Evolutionary conservation across 1,140 invertebrate genomes (phyloP).

Genomic region (Adelges cooleyi): DNA sequence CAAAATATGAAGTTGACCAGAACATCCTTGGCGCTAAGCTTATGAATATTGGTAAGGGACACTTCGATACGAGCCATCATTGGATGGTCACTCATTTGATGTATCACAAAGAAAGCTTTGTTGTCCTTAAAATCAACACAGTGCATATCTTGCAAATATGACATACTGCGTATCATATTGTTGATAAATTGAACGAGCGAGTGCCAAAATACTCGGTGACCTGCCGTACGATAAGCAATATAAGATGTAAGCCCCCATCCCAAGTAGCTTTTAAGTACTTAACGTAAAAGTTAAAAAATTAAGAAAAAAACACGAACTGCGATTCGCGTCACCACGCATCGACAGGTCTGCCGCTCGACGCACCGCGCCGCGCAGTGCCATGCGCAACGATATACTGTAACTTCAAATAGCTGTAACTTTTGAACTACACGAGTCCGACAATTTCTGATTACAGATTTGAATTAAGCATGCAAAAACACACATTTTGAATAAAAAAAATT

Average conservation of each 20-base stretch:
- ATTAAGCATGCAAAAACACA: no score
- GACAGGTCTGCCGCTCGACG: no score
- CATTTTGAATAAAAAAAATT: no score
- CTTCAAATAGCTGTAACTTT: not conserved
- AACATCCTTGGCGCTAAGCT: not conserved
- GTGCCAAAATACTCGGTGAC: no score
- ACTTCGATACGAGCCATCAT: slow-evolving; percentile 14
- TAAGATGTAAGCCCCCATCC: no score
- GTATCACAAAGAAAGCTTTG: slow-evolving; percentile 6
- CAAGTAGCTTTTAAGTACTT: no score
- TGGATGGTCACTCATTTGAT: not conserved
- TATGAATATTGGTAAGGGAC: slow-evolving; percentile 7
- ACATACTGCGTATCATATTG: not conserved
- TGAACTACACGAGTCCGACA: not conserved
- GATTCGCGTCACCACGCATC: no score
- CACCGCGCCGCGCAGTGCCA: no score
- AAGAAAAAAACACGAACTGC: not conserved
- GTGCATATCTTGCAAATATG: not conserved
- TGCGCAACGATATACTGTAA: slow-evolving; percentile 8
- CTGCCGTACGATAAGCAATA: no score
- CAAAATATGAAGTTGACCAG: not conserved
- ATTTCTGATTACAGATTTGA: not conserved
- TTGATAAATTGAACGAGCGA: not conserved
- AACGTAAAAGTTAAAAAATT: no score
- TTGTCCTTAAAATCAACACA: slow-evolving; percentile 5